phyloP scores from a whole-genome alignment of 2,113 vertebrate species.

The Morone chrysops region DNA sequence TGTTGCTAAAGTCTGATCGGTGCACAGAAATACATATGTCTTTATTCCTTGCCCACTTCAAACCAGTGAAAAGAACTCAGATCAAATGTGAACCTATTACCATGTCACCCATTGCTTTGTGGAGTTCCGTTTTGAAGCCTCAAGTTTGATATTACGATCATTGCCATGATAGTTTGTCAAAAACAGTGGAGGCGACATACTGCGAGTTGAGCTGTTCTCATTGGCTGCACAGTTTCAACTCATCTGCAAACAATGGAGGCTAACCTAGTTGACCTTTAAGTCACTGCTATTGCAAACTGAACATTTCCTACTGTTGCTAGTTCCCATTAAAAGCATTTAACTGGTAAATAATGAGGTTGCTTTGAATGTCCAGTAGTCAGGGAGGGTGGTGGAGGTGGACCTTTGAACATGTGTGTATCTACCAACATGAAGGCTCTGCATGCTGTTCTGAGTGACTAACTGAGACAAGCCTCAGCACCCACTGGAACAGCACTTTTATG shows the following conservation, averaged over 20 bases:
- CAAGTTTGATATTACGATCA: too few relatives aligned
- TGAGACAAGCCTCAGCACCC: constrained; percentile 29
- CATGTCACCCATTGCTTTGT: too few relatives aligned
- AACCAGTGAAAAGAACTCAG: background rate
- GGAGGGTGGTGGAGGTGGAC: constrained; percentile 23
- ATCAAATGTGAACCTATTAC: too few relatives aligned
- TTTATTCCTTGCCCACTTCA: too few relatives aligned
- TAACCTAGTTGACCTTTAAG: background rate
- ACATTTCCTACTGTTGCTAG: background rate
- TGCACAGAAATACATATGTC: too few relatives aligned
- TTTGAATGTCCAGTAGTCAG: background rate
- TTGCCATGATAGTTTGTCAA: too few relatives aligned
- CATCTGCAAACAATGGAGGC: too few relatives aligned
- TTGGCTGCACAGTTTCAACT: too few relatives aligned
- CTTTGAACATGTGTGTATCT: constrained; percentile 23
- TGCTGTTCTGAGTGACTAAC: constrained; percentile 48
- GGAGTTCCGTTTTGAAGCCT: too few relatives aligned
- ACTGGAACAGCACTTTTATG: constrained; percentile 38
- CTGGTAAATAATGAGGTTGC: background rate
- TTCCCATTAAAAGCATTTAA: background rate
- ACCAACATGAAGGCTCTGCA: constrained; percentile 24
- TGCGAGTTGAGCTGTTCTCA: too few relatives aligned
- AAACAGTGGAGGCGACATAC: too few relatives aligned
- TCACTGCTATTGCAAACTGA: background rate
- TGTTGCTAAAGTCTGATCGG: too few relatives aligned